Base-by-base conservation (phyloP, 2,888 invertebrate species). In the Agrochola litura region DNA sequence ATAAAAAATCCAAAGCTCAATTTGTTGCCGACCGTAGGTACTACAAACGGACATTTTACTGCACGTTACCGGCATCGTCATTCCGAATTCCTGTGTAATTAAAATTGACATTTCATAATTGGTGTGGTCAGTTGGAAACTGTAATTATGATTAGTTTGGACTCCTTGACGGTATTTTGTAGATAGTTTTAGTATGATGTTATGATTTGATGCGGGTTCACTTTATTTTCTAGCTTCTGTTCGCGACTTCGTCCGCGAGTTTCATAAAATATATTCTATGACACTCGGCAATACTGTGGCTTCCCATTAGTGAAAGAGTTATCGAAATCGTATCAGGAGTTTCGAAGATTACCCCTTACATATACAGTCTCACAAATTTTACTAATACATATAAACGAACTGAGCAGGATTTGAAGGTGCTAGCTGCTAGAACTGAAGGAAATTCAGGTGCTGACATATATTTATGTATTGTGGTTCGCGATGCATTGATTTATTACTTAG, bases 361-460 rank as follows among this genome's bases (percentile, higher is more conserved):
- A 16, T 49, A 49, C 52, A 19, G 19, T 19, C 19, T 19, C 19
- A 16, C 16, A 6, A 16, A 16, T 49, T 46, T 14, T 14, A 3
- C 37, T 12, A 6, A 22, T 37, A 97, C 98, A 43, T 98, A 99
- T 89, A 97, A 97, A 88, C 95, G 99, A 74, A 97, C 97, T 0
- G 99, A 99, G 86, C 97, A 98, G 63, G 99, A 99, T 96, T 97
- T 98, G 90, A 98, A 98, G 92, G 97, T 97, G 76, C 97, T 99
- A 82, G 99, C 98, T 10, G 96, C 97, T 64, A 98, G 98, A 92
- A 99, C 99, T 5, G 99, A 99, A 54, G 99, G 99, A 4, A 99
- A 99, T 95, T 99, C 99, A 9, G 99, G 99, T 88, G 99, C 99
- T 88, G 99, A 99, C 97, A n/a, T n/a, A 99, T 99, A 43, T 16